Percentiles rank a stretch among this genome's conserved stretches.
Evolutionary conservation across 2,113 vertebrate species (phyloP).

Genomic region (Piprites chloris): DNA sequence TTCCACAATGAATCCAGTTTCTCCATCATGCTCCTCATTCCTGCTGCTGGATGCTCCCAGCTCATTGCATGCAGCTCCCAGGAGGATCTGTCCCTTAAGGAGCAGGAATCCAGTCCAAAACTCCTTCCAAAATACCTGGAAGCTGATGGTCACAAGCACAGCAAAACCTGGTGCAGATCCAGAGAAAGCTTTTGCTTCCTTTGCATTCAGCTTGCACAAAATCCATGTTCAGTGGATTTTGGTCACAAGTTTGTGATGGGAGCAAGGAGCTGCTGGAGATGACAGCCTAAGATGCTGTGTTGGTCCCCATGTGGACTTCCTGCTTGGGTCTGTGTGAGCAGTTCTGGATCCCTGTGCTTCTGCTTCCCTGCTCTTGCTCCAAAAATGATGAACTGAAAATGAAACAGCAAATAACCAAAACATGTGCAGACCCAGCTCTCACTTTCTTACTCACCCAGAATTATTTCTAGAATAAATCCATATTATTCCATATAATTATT

Average conservation of each 20-base stretch:
- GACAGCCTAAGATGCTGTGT: neutral
- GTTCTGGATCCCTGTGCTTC: neutral
- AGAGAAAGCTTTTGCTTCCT: neutral
- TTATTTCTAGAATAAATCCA: neutral
- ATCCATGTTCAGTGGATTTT: neutral
- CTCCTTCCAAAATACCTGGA: neutral
- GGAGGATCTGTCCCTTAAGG: neutral
- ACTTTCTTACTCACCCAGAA: neutral
- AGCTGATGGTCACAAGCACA: neutral
- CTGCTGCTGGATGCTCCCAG: neutral
- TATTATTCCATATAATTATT: neutral
- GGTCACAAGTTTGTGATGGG: neutral
- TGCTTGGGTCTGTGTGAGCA: rapidly evolving
- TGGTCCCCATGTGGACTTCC: neutral
- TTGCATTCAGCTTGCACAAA: neutral
- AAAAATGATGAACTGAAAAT: neutral
- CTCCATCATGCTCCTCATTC: rapidly evolving
- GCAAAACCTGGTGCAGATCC: neutral
- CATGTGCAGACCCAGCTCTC: neutral
- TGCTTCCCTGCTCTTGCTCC: neutral
- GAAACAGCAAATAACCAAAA: neutral
- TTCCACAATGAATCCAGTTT: neutral
- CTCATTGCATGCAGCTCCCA: neutral
- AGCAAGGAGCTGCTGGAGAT: neutral
- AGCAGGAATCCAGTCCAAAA: neutral